Conservation (phyloP, 2,797 vertebrate genomes). For the Spondyliosoma cantharus region DNA sequence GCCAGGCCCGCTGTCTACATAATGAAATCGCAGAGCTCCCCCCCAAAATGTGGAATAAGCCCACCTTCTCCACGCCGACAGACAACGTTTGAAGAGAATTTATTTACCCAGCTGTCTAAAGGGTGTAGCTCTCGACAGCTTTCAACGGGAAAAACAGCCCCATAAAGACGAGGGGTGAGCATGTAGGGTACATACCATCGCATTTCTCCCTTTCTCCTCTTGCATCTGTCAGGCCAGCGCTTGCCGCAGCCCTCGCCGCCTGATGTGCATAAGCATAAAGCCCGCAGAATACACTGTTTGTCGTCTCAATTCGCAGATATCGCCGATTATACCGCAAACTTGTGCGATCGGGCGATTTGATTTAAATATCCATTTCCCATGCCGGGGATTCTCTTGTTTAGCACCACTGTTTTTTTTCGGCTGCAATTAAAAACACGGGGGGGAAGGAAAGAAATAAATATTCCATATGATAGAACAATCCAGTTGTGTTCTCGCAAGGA, state of each 20-base stretch:
- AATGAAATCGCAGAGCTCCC: conserved; percentile 73
- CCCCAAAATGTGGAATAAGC: conserved; percentile 45
- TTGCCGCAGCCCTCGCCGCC: conserved; percentile 82
- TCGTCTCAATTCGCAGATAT: conserved; percentile 48
- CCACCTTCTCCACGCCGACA: conserved; percentile 48
- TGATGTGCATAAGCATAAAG: conserved; percentile 78
- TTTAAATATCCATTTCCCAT: conserved; percentile 51
- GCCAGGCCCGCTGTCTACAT: conserved; percentile 80
- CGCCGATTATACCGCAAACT: conserved; percentile 25
- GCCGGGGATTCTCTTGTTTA: conserved; percentile 39
- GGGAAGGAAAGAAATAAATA: conserved; percentile 57
- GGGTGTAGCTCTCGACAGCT: conserved; percentile 52
- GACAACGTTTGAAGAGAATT: conserved; percentile 22
- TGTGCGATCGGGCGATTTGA: conserved; percentile 16
- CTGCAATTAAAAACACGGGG: conserved; percentile 53
- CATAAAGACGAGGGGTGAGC: conserved; percentile 46
- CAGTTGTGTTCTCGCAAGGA: conserved; percentile 26
- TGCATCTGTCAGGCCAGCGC: conserved; percentile 82
- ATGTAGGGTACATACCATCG: conserved; percentile 81
- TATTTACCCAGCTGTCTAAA: conserved; percentile 53
- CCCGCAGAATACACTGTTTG: conserved; percentile 63
- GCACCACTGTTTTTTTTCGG: conserved; percentile 45
- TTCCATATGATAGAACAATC: conserved; percentile 53
- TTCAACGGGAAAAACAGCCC: conserved; percentile 54
- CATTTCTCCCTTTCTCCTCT: conserved; percentile 75